phyloP scores from a whole-genome alignment of 2,113 vertebrate genomes.

The Coreoperca whiteheadi region DNA sequence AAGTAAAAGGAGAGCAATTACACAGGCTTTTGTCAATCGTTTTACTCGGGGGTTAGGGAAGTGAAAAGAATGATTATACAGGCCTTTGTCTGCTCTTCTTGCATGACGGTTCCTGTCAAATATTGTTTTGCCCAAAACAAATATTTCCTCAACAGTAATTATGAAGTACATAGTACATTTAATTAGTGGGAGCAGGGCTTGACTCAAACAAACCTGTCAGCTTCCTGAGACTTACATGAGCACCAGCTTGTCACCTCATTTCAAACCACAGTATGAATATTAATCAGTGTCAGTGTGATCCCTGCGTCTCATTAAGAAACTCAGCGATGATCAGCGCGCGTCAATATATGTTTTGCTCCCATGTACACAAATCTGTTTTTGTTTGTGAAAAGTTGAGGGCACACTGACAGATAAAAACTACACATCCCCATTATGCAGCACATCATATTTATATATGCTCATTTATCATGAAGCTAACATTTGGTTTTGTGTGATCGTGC shows the following conservation, averaged over 20 bases:
- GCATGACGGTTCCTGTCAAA: conserved; percentile 55
- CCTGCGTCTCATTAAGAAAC: conserved; percentile 13
- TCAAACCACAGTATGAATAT: conserved; percentile 19
- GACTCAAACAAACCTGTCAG: conserved; percentile 54
- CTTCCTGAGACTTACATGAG: conserved; percentile 45
- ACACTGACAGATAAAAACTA: not conserved
- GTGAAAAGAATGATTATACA: conserved; percentile 66
- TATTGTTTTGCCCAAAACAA: conserved; percentile 67
- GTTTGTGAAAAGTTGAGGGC: not conserved
- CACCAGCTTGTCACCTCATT: conserved; percentile 29
- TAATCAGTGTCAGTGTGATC: conserved; percentile 23
- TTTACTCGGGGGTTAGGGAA: conserved; percentile 67
- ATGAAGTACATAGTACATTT: conserved; percentile 60
- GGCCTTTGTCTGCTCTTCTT: conserved; percentile 54
- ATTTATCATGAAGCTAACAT: not conserved
- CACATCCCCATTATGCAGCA: not conserved
- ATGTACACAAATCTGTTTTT: not conserved
- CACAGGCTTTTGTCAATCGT: conserved; percentile 68
- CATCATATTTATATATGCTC: not conserved
- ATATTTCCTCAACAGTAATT: conserved; percentile 65
- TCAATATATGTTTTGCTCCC: conserved; percentile 6
- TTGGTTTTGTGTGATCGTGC: conserved; percentile 47
- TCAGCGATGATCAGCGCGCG: not conserved
- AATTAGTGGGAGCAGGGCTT: conserved; percentile 53
- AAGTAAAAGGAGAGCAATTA: conserved; percentile 75